A percentile compares a stretch with the other conserved stretches of the same genome.
Conservation (phyloP, 1,140 invertebrate genomes). For the Zaprionus ghesquierei region DNA sequence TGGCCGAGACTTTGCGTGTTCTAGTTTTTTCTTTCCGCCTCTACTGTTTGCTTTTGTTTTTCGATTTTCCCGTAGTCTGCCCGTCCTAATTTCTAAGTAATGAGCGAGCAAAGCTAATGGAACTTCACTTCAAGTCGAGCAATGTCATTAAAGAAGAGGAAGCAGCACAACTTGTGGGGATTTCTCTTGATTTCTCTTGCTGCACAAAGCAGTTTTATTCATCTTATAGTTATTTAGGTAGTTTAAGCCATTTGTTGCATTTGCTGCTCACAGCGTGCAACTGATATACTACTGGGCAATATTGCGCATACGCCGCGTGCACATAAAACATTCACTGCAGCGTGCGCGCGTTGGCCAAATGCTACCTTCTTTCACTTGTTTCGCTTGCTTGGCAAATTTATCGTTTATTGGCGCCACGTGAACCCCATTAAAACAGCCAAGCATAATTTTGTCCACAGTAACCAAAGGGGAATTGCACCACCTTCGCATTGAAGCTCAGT, state of each 20-base stretch:
- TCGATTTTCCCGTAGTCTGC: slow-evolving; percentile 14
- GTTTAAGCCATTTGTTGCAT: slow-evolving; percentile 48
- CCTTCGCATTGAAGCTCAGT: background rate
- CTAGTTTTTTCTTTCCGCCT: slow-evolving; percentile 17
- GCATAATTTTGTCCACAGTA: background rate
- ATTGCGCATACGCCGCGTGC: slow-evolving; percentile 62
- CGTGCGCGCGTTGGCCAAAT: slow-evolving; percentile 22
- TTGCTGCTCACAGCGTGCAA: slow-evolving; percentile 26
- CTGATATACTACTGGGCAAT: slow-evolving; percentile 52
- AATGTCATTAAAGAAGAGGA: slow-evolving; percentile 50
- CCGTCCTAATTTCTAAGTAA: slow-evolving; percentile 57
- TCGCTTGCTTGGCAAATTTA: slow-evolving; percentile 52
- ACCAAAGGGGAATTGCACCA: background rate
- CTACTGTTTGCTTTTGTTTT: slow-evolving; percentile 4
- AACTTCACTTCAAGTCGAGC: slow-evolving; percentile 44
- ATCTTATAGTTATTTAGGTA: slow-evolving; percentile 24
- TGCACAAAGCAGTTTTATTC: background rate
- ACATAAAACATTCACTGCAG: slow-evolving; percentile 48
- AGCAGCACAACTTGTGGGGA: background rate
- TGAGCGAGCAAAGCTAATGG: slow-evolving; percentile 65
- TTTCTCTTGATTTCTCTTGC: slow-evolving; percentile 8
- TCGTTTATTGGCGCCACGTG: slow-evolving; percentile 54
- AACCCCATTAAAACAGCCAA: slow-evolving; percentile 19
- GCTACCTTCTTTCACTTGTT: slow-evolving; percentile 20
- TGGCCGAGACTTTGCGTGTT: slow-evolving; percentile 39